phyloP scores from a whole-genome alignment of 1,140 invertebrate genomes.

The Drosophila melanogaster region DNA sequence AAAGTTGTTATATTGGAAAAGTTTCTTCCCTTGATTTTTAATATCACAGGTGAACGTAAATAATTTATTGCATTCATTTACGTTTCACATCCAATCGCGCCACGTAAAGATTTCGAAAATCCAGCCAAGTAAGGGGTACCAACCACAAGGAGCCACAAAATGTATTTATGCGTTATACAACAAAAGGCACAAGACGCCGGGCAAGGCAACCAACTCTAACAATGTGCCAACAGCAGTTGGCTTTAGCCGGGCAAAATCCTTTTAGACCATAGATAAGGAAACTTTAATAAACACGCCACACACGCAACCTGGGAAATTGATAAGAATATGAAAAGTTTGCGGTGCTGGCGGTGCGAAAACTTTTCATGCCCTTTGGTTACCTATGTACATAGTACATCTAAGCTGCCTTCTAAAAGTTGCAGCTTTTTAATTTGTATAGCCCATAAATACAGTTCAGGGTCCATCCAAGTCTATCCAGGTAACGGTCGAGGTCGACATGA shows the following conservation, averaged over 20 bases:
- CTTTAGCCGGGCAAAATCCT: conserved; percentile 67
- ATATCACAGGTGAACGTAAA: conserved; percentile 84
- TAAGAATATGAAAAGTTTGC: conserved; percentile 80
- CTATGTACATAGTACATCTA: conserved; percentile 20
- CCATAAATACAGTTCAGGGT: conserved; percentile 64
- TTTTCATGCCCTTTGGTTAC: conserved; percentile 30
- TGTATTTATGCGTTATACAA: conserved; percentile 74
- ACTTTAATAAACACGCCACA: conserved; percentile 82
- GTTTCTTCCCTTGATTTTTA: conserved; percentile 82
- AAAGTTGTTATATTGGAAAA: conserved; percentile 84
- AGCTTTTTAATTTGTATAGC: conserved; percentile 69
- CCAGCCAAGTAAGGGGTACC: conserved; percentile 5
- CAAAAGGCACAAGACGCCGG: conserved; percentile 57
- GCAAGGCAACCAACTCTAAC: conserved; percentile 43
- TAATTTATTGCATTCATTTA: conserved; percentile 84
- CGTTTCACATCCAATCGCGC: conserved; percentile 83
- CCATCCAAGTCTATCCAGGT: not conserved
- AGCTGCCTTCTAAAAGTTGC: conserved; percentile 50
- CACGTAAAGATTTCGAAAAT: conserved; percentile 64
- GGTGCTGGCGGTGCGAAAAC: conserved; percentile 35
- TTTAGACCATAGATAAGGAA: conserved; percentile 77
- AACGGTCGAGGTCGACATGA: conserved; percentile 26
- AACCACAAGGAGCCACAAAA: conserved; percentile 29
- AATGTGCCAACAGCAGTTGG: conserved; percentile 73
- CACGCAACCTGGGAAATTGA: conserved; percentile 79